Evolutionary conservation across 2,113 vertebrate species (phyloP).

Genomic region (Plectropomus leopardus): DNA sequence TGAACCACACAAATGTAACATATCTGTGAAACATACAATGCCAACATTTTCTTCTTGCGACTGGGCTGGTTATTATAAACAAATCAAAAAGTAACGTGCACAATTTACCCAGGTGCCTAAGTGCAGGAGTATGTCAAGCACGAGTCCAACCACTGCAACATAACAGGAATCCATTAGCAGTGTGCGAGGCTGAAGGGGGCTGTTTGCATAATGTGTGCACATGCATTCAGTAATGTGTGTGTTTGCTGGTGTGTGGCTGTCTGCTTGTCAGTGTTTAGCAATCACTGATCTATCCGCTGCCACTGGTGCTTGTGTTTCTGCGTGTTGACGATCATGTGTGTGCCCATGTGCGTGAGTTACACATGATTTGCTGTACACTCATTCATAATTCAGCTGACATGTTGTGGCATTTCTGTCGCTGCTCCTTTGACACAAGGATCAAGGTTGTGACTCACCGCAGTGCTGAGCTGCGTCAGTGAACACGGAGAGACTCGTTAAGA

Average conservation of each 20-base stretch:
- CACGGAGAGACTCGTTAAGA: conserved; percentile 36
- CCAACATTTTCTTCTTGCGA: too few species aligned
- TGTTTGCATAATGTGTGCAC: background rate
- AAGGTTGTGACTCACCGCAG: conserved; percentile 6
- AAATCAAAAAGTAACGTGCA: background rate
- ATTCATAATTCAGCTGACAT: conserved; percentile 34
- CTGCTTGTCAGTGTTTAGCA: background rate
- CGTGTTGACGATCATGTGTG: background rate
- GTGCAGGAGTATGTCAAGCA: background rate
- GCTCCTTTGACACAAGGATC: conserved; percentile 13
- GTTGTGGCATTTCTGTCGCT: conserved; percentile 10
- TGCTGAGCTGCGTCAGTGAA: conserved; percentile 34
- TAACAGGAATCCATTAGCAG: background rate
- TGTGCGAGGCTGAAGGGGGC: background rate
- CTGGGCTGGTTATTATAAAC: too few species aligned
- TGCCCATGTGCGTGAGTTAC: background rate
- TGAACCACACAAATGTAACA: too few species aligned
- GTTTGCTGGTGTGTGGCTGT: background rate
- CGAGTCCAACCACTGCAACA: background rate
- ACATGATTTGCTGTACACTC: background rate
- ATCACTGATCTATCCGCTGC: background rate
- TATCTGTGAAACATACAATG: too few species aligned
- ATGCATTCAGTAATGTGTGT: background rate
- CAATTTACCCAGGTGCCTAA: too few species aligned
- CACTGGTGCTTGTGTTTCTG: background rate